Base-by-base conservation (phyloP, 2,888 invertebrate species). In the Meteorus cinctellus region DNA sequence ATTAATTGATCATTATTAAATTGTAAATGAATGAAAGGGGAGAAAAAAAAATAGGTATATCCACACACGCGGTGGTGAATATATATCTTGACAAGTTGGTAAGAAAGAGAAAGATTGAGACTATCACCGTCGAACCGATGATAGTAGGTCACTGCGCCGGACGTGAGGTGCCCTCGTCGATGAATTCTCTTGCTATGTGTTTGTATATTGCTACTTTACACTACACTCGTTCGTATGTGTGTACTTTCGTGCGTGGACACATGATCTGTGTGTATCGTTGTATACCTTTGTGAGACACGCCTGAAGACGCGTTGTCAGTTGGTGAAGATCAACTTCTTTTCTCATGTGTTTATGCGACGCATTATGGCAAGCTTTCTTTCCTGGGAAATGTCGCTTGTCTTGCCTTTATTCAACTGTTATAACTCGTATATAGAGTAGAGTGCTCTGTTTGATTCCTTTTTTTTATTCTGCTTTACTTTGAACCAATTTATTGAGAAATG, bases 131-230 rank as follows among this genome's bases (percentile, higher is more conserved):
- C 87, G 87, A 85, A 88, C 84, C 88, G 87, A 86, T 85, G 87
- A 88, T 89, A 87, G 89, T 89, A 87, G 89, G 89, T 88, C 89
- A 89, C 83, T 83, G 85, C 88, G 89, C 87, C 89, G 88, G 89
- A 89, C 88, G 88, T 88, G 87, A 86, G 83, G 78, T 87, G 87
- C 84, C 87, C 86, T 84, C 86, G 86, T 86, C 87, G 83, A 81
- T 83, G 82, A 82, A 78, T 82, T 83, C 83, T 76, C 81, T 29
- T 62, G 14, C 16, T 36, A 65, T n/a, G 16, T 34, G 24, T 81
- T 83, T 82, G 82, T 83, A 76, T 67, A 24, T 63, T 66, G 51
- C 70, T 73, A 24, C 31, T 36, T 45, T 72, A 55, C 27, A 27
- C 16, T 41, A 77, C 31, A 27, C 72, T 74, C 55, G n/a, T 72